Conservation (phyloP, 2,113 vertebrate species). For the Mus pahari region DNA sequence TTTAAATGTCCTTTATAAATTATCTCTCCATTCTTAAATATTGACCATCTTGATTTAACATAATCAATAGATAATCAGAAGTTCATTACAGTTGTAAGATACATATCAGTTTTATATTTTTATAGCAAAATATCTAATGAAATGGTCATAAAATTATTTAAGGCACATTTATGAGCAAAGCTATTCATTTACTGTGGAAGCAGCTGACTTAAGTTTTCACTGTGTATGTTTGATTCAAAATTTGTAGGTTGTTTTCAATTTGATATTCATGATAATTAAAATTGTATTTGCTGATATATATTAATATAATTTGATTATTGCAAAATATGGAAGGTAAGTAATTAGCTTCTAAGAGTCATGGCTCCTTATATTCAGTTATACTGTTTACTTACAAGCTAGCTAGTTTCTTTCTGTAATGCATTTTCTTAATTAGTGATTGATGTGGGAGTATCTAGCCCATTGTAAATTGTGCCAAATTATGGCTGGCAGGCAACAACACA, state of each 20-base stretch:
- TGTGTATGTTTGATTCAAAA: background rate
- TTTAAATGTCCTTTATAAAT: background rate
- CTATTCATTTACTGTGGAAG: background rate
- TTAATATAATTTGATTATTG: background rate
- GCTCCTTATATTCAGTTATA: background rate
- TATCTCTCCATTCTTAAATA: background rate
- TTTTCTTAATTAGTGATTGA: background rate
- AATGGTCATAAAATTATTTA: background rate
- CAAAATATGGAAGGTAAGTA: background rate
- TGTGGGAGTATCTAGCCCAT: background rate
- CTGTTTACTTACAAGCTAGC: background rate
- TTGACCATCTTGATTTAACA: background rate
- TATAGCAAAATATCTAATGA: background rate
- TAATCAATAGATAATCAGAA: background rate
- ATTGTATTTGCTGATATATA: background rate
- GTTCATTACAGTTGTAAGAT: background rate
- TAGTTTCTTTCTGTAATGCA: background rate
- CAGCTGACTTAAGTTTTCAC: background rate
- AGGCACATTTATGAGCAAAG: background rate
- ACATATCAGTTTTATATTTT: background rate
- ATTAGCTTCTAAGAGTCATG: rapidly evolving
- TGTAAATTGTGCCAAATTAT: background rate
- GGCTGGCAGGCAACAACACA: background rate
- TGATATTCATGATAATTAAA: background rate
- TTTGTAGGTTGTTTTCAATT: background rate